Evolutionary conservation across 2,797 vertebrate genomes (phyloP), one percentile per base, ranked within the genome.

Genomic region (Erethizon dorsatum): DNA sequence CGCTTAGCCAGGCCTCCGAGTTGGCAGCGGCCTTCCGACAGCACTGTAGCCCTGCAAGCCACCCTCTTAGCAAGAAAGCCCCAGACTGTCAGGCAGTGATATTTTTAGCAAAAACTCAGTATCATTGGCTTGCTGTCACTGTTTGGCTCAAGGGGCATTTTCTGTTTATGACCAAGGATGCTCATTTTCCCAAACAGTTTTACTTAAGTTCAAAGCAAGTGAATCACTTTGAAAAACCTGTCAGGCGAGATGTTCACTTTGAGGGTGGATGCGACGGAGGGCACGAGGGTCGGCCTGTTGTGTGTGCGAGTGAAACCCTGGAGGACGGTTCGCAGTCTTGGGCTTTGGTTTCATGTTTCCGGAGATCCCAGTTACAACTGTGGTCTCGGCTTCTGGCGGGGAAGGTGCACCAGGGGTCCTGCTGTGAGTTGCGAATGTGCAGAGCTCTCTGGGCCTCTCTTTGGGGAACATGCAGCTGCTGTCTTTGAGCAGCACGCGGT

Each of bases 171-270:
- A 93, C 54, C 69, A 83, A 89, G 14, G 3, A 54, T 86, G 57
- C n/a, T 56, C 1, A 3, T 73, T 97, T 94, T 95, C 87, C 41
- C 96, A 65, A 91, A 90, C 57, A 87, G 83, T 91, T 77, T 94
- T 82, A 84, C 41, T 77, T 94, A 94, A 83, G 56, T 95, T 95
- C 6, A 31, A 91, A 88, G 80, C 96, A 78, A 69, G 45, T 79
- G n/a, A 91, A 20, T 95, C 15, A 79, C 56, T 95, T 93, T 65
- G 47, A 92, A 94, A 93, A 84, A 41, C 4, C 9, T 63, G 2
- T n/a, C 82, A 2, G n/a, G 41, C 31, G 57, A 79, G 61, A 47
- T 56, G 45, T 65, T 95, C 28, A 17, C 56, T 85, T 92, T 93
- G n/a, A 24, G 93, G 15, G 11, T 63, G 33, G 45, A 17, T 31